Base-by-base conservation (phyloP, 2,113 vertebrate genomes). In the Ophthalmolycus amberensis region DNA sequence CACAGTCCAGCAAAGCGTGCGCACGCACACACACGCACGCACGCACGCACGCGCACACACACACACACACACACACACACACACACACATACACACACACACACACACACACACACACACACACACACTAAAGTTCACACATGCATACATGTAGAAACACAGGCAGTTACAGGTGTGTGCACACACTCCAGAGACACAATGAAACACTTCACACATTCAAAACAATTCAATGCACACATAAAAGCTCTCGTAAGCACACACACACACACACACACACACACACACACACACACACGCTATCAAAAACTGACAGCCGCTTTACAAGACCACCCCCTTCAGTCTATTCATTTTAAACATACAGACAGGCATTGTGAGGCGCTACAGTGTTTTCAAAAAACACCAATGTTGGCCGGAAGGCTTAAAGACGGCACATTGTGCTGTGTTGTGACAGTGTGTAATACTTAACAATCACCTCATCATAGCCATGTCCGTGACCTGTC, bases 401-500 rank as follows among this genome's bases (percentile, higher is more conserved):
- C 72, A 69, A 78, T 83, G 91, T 91, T 66, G 86, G 85, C 93
- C 91, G 94, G 93, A 94, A 94, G 90, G 92, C 93, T 91, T 90
- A 91, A 92, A 93, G 91, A 91, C 89, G 58, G 69, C 85, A 74
- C 92, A 92, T 92, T 94, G 92, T 92, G 79, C 84, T 18, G 78
- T 91, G 92, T 85, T 94, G 92, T 93, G 93, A 94, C 94, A 93
- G 86, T 88, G 91, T 88, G 90, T 90, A 84, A 89, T 90, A 92
- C 86, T 90, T 90, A 94, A 94, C 93, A 94, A 94, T 94, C 89
- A 73, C 88, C 94, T 93, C 94, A 93, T 94, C 93, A 94, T 74
- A 88, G 90, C 90, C 93, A 84, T 92, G 88, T 91, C 93, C 83
- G 88, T 90, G 90, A 91, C 91, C 89, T 89, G 82, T 85, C 86